Evolutionary conservation across 1,140 invertebrate species (phyloP).

Genomic region (Drosophila setifemur): DNA sequence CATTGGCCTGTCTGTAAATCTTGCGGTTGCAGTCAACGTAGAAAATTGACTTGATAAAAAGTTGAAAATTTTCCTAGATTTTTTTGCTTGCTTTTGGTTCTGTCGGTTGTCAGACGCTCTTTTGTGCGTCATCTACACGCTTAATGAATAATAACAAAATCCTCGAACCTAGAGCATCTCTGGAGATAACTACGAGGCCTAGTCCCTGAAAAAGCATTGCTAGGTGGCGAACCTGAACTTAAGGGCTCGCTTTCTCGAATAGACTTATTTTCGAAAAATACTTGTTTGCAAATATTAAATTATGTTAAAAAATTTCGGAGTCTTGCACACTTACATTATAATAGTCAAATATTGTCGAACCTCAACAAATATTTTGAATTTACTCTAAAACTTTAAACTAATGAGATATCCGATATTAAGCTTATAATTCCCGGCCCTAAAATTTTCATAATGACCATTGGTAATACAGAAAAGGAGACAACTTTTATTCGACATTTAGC

Average conservation of each 20-base stretch:
- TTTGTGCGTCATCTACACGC: slow-evolving; percentile 56
- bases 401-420: no score
- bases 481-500: neutral
- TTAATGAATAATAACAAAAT: slow-evolving; percentile 77
- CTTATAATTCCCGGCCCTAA: no score
- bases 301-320: no score
- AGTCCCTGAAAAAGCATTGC: neutral
- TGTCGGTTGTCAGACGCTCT: slow-evolving; percentile 51
- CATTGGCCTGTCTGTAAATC: slow-evolving; percentile 74
- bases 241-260: neutral
- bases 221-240: neutral
- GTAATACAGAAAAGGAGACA: no score
- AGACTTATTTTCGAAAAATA: neutral
- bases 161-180: neutral
- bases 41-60: slow-evolving; percentile 80
- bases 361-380: no score
- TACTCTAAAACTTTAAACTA: no score
- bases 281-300: neutral
- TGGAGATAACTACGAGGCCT: neutral
- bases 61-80: slow-evolving; percentile 48
- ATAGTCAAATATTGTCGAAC: no score
- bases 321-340: no score
- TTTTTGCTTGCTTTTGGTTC: slow-evolving; percentile 21
- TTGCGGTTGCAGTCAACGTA: slow-evolving; percentile 69
- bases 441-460: no score